These are phyloP conservation scores for Uromys caudimaculatus DNA, from an alignment of 2,797 vertebrate species.

Conservation along the genomic window DNA sequence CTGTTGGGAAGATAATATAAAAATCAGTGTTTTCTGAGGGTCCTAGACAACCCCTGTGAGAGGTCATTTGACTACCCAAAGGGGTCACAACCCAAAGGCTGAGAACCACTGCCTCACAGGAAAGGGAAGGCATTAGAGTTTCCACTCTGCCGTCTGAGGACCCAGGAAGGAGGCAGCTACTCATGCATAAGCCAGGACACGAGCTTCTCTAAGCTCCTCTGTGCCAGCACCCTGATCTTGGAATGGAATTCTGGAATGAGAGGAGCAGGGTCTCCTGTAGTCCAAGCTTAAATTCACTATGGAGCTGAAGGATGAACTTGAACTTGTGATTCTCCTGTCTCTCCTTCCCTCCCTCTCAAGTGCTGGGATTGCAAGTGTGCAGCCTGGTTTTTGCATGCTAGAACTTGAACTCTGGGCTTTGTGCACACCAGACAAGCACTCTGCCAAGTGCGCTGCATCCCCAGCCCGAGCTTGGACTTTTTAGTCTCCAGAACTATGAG, in stretches of 20 bases:
- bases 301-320: not conserved
- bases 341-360: not conserved
- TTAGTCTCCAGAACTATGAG: not conserved
- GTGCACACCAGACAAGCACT: not conserved
- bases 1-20: not conserved
- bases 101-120: not conserved
- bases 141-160: not conserved
- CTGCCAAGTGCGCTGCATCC: rapidly evolving
- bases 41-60: not conserved
- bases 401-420: not conserved
- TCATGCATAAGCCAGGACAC: not conserved
- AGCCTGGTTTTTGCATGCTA: not conserved
- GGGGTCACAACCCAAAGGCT: not conserved
- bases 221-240: not conserved
- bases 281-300: not conserved
- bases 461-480: not conserved
- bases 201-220: too few relatives aligned
- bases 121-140: not conserved
- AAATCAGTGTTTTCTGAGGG: not conserved
- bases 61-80: not conserved
- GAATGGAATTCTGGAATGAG: not conserved
- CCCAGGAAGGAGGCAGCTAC: not conserved
- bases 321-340: not conserved
- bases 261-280: not conserved
- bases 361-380: too few relatives aligned